Percentiles rank a stretch among this genome's conserved stretches.
Conservation (phyloP, 2,113 vertebrate genomes). For the Grantiella picta region DNA sequence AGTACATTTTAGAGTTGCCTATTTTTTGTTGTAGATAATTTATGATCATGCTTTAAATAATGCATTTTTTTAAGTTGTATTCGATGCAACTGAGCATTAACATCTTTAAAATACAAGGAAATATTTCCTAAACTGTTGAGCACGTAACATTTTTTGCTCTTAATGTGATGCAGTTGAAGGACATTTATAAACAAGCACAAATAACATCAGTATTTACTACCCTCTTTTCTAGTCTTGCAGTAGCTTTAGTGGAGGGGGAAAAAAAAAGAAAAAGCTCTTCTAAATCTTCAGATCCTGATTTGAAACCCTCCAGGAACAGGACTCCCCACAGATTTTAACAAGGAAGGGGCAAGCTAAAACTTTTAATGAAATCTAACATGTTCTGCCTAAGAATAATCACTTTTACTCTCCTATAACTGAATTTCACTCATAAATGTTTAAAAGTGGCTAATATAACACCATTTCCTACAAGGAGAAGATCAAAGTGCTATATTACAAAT, state of each 20-base stretch:
- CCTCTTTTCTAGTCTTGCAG: conserved; percentile 64
- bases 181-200: conserved; percentile 66
- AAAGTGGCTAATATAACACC: conserved; percentile 88
- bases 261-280: conserved; percentile 70
- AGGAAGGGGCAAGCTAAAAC: conserved; percentile 82
- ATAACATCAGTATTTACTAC: conserved; percentile 74
- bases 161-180: conserved; percentile 18
- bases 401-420: conserved; percentile 85
- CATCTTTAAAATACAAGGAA: conserved; percentile 30
- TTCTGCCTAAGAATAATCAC: conserved; percentile 85
- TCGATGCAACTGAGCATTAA: conserved; percentile 21
- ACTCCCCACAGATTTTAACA: conserved; percentile 82
- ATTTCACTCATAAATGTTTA: conserved; percentile 87
- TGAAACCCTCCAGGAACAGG: conserved; percentile 76
- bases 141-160: background rate
- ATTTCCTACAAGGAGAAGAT: conserved; percentile 87
- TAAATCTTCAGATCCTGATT: conserved; percentile 79
- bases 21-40: conserved; percentile 73
- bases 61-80: conserved; percentile 49
- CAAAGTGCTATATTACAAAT: conserved; percentile 93
- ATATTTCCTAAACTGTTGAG: background rate
- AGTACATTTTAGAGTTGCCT: conserved; percentile 72
- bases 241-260: conserved; percentile 34
- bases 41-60: conserved; percentile 70
- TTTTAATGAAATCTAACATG: conserved; percentile 85